phyloP scores from a whole-genome alignment of 2,888 invertebrate genomes.

The Nemotelus nigrinus region DNA sequence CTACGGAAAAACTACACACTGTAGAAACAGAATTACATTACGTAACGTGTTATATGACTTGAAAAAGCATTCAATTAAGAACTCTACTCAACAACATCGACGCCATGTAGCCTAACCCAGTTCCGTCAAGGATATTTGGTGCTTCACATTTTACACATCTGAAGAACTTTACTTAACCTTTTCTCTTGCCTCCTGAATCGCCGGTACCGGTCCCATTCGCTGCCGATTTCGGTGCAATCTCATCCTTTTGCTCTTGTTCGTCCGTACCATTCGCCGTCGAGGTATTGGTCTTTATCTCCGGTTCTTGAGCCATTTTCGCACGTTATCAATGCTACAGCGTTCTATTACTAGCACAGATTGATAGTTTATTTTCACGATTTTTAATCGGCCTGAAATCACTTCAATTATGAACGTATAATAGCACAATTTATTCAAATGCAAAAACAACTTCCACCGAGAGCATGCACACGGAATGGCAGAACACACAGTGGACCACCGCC shows the following conservation, averaged over 20 bases:
- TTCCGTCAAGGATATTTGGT: too few species aligned
- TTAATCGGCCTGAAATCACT: neutral
- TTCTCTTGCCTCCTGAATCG: slow-evolving; percentile 51
- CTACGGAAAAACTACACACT: slow-evolving; percentile 27
- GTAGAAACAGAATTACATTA: slow-evolving; percentile 43
- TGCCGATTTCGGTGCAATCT: slow-evolving; percentile 49
- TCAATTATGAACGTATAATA: slow-evolving; percentile 2
- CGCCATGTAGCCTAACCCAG: neutral
- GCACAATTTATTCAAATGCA: slow-evolving; percentile 22
- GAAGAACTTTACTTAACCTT: slow-evolving; percentile 49
- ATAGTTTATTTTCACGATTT: neutral
- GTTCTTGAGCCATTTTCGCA: slow-evolving; percentile 41
- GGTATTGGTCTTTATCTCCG: slow-evolving; percentile 14
- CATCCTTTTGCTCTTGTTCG: slow-evolving; percentile 45
- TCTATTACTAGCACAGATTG: neutral
- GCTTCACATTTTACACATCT: too few species aligned
- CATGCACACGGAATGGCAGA: slow-evolving; percentile 35
- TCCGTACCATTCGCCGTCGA: slow-evolving; percentile 45
- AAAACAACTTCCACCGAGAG: slow-evolving; percentile 33
- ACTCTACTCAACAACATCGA: neutral
- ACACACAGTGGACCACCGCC: slow-evolving; percentile 18
- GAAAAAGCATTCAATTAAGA: slow-evolving; percentile 28
- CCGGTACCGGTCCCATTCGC: slow-evolving; percentile 46
- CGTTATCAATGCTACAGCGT: neutral
- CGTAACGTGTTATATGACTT: slow-evolving; percentile 52